Percentiles rank a stretch among this genome's conserved stretches.
Evolutionary conservation across 64 coral and sea anemone genomes (phyloP).

Genomic region (Stylophora pistillata): DNA sequence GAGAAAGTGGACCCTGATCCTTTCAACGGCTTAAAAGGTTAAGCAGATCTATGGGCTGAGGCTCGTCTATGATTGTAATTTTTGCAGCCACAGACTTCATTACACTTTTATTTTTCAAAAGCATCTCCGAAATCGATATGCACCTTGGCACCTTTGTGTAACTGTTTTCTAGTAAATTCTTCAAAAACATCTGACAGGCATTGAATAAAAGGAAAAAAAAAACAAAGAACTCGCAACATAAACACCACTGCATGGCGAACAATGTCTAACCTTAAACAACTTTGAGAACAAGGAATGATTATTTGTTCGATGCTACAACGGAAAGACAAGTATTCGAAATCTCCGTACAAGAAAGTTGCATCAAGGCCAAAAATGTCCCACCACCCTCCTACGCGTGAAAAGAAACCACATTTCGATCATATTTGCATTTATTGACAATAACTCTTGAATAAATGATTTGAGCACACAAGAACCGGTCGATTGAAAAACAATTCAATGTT

Average conservation of each 20-base stretch:
- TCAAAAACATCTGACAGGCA: no score
- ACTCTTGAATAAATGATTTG: conserved; percentile 44
- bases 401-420: conserved; percentile 26
- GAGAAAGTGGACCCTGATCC: no score
- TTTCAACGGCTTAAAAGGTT: no score
- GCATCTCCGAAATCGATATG: no score
- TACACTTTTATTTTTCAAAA: no score
- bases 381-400: conserved; percentile 25
- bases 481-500: conserved; percentile 35
- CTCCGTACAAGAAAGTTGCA: neutral
- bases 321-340: conserved; percentile 11
- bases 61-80: no score
- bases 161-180: no score
- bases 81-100: no score
- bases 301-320: neutral
- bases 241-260: neutral
- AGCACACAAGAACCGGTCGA: conserved; percentile 18
- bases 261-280: neutral
- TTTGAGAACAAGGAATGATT: neutral
- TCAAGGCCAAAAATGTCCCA: conserved; percentile 16
- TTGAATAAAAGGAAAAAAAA: neutral
- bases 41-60: no score
- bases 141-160: no score
- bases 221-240: neutral
- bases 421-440: conserved; percentile 56